These are phyloP conservation scores for Drosophila suboccidentalis DNA, from an alignment of 2,888 invertebrate genomes.

Conservation along the genomic window DNA sequence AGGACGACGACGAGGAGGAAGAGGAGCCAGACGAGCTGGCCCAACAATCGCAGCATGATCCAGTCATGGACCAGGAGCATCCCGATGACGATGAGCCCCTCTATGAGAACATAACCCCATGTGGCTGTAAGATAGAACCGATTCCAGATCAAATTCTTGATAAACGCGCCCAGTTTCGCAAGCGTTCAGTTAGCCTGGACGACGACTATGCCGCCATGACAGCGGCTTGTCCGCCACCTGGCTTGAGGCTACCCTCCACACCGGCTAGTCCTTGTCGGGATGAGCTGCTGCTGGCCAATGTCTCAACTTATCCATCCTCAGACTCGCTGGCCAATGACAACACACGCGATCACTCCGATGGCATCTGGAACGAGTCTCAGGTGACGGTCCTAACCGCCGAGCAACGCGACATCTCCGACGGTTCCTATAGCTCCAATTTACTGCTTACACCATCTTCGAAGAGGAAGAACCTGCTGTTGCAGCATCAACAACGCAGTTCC, in stretches of 20 bases:
- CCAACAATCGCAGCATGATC: constrained; percentile 38
- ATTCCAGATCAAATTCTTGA: constrained; percentile 50
- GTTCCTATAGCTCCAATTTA: constrained; percentile 86
- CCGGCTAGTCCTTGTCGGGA: constrained; percentile 88
- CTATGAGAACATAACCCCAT: constrained; percentile 82
- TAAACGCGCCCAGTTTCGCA: constrained; percentile 90
- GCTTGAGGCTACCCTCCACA: constrained; percentile 87
- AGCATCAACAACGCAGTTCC: constrained; percentile 94
- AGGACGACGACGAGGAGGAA: constrained; percentile 54
- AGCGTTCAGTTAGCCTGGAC: constrained; percentile 91
- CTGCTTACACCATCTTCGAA: constrained; percentile 92
- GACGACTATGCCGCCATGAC: constrained; percentile 84
- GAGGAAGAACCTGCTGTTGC: constrained; percentile 91
- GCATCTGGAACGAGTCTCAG: constrained; percentile 96
- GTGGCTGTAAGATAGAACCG: constrained; percentile 84
- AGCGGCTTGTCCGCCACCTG: constrained; percentile 71
- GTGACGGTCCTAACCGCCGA: constrained; percentile 92
- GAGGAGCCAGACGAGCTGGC: constrained; percentile 12
- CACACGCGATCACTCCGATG: constrained; percentile 93
- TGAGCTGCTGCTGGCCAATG: constrained; percentile 87
- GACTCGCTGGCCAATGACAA: constrained; percentile 93
- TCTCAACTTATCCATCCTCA: constrained; percentile 91
- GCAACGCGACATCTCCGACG: constrained; percentile 80
- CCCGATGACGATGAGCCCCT: constrained; percentile 74
- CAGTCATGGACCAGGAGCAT: constrained; percentile 48